Conservation (phyloP, 1,140 invertebrate species). For the Hyposmocoma kahamanoa region DNA sequence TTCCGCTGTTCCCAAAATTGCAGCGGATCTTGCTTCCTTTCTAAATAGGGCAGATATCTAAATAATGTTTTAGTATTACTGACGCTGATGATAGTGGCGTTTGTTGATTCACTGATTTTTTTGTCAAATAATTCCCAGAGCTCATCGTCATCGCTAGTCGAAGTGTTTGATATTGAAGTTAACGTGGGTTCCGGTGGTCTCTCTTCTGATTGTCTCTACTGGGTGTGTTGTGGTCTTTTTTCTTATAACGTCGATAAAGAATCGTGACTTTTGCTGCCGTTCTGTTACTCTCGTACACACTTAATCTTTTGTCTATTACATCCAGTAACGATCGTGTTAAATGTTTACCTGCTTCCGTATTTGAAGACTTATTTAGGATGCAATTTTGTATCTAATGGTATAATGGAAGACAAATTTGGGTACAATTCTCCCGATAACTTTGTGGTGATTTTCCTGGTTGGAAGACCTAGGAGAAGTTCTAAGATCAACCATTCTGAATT, state of each 20-base stretch:
- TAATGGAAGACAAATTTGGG: constrained; percentile 4
- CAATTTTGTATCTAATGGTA: constrained; percentile 15
- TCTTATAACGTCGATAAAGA: constrained; percentile 17
- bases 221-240: constrained; percentile 12
- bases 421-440: constrained; percentile 11
- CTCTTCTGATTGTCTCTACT: constrained; percentile 12
- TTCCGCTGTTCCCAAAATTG: constrained; percentile 15
- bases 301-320: constrained; percentile 16
- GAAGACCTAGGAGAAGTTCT: constrained; percentile 10
- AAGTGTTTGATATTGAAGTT: constrained; percentile 9
- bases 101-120: constrained; percentile 11
- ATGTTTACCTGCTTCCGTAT: constrained; percentile 12
- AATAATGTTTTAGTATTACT: constrained; percentile 19
- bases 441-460: constrained; percentile 14
- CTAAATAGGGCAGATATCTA: constrained; percentile 19
- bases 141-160: constrained; percentile 11
- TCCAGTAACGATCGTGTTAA: constrained; percentile 10
- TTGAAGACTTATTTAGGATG: constrained; percentile 8
- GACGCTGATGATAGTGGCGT: constrained; percentile 14
- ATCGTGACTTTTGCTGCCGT: constrained; percentile 17
- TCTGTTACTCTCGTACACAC: constrained; percentile 13
- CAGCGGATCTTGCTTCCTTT: constrained; percentile 20
- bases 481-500: constrained; percentile 18
- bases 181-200: constrained; percentile 8
- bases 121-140: constrained; percentile 13